A percentile compares a stretch with the other conserved stretches of the same genome.
Conservation (phyloP, 2,113 vertebrate species). For the Catharus fuscescens region DNA sequence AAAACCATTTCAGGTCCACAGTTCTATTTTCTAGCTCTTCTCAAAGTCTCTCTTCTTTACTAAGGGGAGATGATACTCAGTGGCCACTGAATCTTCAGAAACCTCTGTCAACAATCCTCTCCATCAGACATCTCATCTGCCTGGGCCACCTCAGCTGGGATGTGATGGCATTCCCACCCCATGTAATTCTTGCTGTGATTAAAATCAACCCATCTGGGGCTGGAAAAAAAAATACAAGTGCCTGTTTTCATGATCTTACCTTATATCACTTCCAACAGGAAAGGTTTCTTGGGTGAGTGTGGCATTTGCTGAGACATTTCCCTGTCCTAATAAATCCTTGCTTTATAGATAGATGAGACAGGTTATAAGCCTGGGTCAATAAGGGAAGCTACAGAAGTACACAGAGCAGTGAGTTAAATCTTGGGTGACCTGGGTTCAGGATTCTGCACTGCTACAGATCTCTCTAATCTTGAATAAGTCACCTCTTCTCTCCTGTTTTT, state of each 20-base stretch:
- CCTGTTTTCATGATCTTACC: background rate
- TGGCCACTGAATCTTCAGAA: background rate
- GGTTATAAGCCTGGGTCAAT: background rate
- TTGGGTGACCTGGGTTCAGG: background rate
- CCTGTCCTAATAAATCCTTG: background rate
- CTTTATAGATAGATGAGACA: background rate
- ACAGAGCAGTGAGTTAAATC: background rate
- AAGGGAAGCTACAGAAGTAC: background rate
- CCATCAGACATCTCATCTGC: background rate
- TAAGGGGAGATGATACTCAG: background rate
- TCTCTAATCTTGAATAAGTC: background rate
- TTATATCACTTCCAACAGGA: background rate
- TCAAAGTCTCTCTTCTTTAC: background rate
- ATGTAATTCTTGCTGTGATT: background rate
- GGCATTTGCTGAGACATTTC: background rate
- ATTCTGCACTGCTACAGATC: background rate
- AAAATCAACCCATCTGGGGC: background rate
- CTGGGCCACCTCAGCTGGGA: background rate
- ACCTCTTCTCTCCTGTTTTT: background rate
- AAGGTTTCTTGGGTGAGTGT: background rate
- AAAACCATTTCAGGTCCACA: background rate
- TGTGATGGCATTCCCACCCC: background rate
- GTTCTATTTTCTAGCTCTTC: background rate
- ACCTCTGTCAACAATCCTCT: background rate
- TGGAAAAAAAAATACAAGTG: background rate